phyloP scores from a whole-genome alignment of 2,113 vertebrate genomes.

The Melanostigma gelatinosum region DNA sequence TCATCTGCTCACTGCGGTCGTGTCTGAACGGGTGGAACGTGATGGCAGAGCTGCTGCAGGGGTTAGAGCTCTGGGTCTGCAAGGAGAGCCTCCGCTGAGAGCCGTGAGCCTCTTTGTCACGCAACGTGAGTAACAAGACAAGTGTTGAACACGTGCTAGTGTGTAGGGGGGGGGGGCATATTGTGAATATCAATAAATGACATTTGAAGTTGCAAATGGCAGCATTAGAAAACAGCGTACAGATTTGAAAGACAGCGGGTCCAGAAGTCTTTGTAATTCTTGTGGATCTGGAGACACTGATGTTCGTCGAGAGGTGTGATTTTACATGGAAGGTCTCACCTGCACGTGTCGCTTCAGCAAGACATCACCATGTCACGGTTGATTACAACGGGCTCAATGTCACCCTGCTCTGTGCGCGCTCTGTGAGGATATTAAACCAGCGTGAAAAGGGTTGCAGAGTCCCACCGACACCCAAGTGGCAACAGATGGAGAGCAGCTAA shows the following conservation, averaged over 20 bases:
- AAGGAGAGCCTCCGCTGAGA: constrained; percentile 8
- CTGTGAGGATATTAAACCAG: background rate
- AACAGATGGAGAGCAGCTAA: constrained; percentile 55
- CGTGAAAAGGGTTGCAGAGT: background rate
- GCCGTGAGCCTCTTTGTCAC: constrained; percentile 6
- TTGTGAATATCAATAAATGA: background rate
- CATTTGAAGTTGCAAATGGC: background rate
- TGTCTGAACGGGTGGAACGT: constrained; percentile 19
- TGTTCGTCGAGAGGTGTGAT: background rate
- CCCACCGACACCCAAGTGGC: background rate
- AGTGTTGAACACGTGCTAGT: background rate
- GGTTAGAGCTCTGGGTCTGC: constrained; percentile 10
- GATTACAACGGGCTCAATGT: background rate
- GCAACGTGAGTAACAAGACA: background rate
- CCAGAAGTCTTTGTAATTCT: background rate
- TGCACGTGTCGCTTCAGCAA: background rate
- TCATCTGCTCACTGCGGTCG: constrained; percentile 28
- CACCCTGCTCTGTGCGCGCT: no score
- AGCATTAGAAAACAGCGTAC: background rate
- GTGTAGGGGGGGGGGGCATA: background rate
- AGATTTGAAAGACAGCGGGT: background rate
- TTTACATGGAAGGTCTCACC: background rate
- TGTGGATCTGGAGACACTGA: background rate
- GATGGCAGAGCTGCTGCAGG: constrained; percentile 18
- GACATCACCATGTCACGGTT: background rate